phyloP scores from a whole-genome alignment of 2,888 invertebrate genomes.

The Cheiracanthium punctorium region DNA sequence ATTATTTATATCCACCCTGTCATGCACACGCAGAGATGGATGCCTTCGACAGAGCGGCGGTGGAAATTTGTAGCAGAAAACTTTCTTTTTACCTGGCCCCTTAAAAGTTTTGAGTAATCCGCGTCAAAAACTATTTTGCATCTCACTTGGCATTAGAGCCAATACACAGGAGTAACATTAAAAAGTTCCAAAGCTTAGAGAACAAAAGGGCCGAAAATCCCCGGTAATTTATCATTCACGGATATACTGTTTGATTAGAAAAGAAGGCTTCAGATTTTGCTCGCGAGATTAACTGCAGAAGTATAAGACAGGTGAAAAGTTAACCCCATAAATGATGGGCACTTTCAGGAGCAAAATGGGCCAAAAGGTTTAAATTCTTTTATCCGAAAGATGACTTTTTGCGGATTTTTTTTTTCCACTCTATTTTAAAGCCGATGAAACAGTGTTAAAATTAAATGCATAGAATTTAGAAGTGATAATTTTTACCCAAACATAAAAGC shows the following conservation, averaged over 20 bases:
- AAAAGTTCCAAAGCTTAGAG: background rate
- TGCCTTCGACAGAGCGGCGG: background rate
- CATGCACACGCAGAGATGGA: background rate
- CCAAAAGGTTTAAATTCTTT: too few relatives aligned
- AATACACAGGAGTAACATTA: constrained; percentile 1
- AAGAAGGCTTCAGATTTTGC: background rate
- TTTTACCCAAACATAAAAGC: too few relatives aligned
- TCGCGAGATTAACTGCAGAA: background rate
- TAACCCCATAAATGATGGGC: background rate
- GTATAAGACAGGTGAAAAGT: background rate
- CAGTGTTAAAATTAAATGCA: too few relatives aligned
- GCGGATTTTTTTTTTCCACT: background rate
- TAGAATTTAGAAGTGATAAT: too few relatives aligned
- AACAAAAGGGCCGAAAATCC: background rate
- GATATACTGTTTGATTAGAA: background rate
- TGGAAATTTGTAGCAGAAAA: background rate
- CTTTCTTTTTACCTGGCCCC: background rate
- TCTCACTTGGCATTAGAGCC: background rate
- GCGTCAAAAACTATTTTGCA: background rate
- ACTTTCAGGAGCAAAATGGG: background rate
- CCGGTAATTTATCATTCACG: background rate
- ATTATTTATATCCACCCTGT: background rate
- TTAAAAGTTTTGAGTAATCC: background rate
- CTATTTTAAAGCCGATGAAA: too few relatives aligned
- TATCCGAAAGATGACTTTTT: background rate